Evolutionary conservation across 2,113 vertebrate species (phyloP).

Genomic region (Mormoops blainvillei): DNA sequence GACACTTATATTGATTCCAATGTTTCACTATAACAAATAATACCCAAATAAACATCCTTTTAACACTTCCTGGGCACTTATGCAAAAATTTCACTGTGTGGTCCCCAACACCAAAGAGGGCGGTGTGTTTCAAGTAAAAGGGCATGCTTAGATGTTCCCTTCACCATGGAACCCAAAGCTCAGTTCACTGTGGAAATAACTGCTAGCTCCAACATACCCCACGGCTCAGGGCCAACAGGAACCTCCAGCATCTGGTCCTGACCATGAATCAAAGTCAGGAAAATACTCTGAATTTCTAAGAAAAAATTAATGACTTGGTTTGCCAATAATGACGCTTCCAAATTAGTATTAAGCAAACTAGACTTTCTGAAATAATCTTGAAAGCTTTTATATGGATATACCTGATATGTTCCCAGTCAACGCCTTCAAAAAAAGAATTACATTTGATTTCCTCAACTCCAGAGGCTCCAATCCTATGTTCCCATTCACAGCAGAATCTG

Average conservation of each 20-base stretch:
- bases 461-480: conserved; percentile 91
- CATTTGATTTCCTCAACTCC: conserved; percentile 96
- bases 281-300: not conserved
- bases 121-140: not conserved
- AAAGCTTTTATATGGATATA: conserved; percentile 68
- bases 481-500: conserved; percentile 99
- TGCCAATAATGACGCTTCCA: not conserved
- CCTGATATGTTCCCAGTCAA: conserved; percentile 99
- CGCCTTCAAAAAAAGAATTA: conserved; percentile 97
- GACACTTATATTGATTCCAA: not conserved
- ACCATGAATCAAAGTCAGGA: not conserved
- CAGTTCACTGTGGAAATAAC: not conserved
- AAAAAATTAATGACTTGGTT: not conserved
- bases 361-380: not conserved
- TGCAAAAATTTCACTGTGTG: not conserved
- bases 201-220: not conserved
- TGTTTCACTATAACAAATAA: not conserved
- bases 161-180: not conserved
- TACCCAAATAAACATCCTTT: not conserved
- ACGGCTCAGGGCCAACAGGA: not conserved
- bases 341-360: not conserved
- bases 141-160: not conserved
- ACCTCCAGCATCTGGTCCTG: not conserved
- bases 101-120: not conserved
- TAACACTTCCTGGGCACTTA: not conserved